Percentiles rank a stretch among this genome's conserved stretches.
phyloP scores from a whole-genome alignment of 1,140 invertebrate species.

The Ceratina australensis region DNA sequence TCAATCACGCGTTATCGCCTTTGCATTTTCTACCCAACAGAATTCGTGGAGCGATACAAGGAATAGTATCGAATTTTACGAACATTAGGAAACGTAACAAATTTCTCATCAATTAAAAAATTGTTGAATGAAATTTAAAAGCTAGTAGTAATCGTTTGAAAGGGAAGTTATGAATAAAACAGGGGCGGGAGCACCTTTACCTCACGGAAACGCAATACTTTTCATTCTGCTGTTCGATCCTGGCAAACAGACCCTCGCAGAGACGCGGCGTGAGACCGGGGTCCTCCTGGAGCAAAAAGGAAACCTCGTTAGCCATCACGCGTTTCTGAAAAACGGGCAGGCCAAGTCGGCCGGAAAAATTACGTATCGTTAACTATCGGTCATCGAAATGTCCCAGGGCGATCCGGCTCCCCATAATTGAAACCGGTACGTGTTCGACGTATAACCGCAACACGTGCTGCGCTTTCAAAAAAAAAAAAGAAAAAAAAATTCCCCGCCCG shows the following conservation, averaged over 20 bases:
- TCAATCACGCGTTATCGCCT: conserved; percentile 61
- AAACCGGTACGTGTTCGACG: conserved; percentile 44
- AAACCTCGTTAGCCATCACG: not conserved
- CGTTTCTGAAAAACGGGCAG: not conserved
- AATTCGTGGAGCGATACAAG: conserved; percentile 33
- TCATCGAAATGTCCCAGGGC: conserved; percentile 21
- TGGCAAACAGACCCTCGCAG: conserved; percentile 76
- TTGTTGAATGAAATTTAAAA: no score
- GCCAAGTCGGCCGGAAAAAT: conserved; percentile 7
- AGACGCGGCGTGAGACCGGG: conserved; percentile 80
- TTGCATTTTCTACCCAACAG: conserved; percentile 26
- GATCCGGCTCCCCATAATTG: conserved; percentile 51
- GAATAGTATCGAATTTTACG: no score
- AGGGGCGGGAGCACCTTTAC: conserved; percentile 47
- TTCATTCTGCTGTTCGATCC: conserved; percentile 63
- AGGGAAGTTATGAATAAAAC: not conserved
- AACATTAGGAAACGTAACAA: no score
- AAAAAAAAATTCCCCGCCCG: conserved; percentile 3
- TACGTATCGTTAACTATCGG: conserved; percentile 34
- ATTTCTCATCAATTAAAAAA: no score
- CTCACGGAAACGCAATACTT: conserved; percentile 64
- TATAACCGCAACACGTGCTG: conserved; percentile 39
- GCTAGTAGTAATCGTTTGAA: no score
- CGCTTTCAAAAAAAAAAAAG: conserved; percentile 50
- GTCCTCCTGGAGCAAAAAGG: conserved; percentile 70